Conservation (phyloP, 2,113 vertebrate species). For the Bettongia penicillata region DNA sequence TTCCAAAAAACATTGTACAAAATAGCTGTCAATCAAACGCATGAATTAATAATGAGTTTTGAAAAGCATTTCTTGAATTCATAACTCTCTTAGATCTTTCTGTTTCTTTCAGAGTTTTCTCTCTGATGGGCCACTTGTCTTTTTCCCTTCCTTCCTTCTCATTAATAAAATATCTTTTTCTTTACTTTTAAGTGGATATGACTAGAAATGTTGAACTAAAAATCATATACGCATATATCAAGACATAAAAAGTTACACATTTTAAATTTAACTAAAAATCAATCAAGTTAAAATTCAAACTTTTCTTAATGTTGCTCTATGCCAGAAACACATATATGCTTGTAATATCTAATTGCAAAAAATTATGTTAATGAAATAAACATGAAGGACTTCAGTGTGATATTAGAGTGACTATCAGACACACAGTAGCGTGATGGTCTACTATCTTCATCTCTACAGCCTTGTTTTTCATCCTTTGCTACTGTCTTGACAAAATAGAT, state of each 20-base stretch:
- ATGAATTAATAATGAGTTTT: not conserved
- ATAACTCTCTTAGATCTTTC: not conserved
- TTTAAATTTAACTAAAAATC: constrained; percentile 30
- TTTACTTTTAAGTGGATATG: not conserved
- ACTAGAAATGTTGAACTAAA: constrained; percentile 9
- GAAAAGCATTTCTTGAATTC: not conserved
- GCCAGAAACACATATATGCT: not conserved
- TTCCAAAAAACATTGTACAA: not conserved
- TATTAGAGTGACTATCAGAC: not conserved
- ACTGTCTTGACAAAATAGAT: not conserved
- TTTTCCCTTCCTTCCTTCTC: constrained; percentile 16
- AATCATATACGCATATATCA: constrained; percentile 8
- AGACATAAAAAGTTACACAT: constrained; percentile 19
- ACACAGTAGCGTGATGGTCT: not conserved
- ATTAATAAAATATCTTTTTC: not conserved
- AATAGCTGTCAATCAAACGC: not conserved
- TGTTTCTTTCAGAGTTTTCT: not conserved
- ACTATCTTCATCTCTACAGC: not conserved
- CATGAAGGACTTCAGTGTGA: not conserved
- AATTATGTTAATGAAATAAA: not conserved
- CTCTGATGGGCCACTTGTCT: not conserved
- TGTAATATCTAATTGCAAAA: not conserved
- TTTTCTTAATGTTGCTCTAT: not conserved
- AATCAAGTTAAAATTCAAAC: not conserved
- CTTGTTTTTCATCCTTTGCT: not conserved